Conservation (phyloP, 1,140 invertebrate genomes). For the Wiebesia pumilae region DNA sequence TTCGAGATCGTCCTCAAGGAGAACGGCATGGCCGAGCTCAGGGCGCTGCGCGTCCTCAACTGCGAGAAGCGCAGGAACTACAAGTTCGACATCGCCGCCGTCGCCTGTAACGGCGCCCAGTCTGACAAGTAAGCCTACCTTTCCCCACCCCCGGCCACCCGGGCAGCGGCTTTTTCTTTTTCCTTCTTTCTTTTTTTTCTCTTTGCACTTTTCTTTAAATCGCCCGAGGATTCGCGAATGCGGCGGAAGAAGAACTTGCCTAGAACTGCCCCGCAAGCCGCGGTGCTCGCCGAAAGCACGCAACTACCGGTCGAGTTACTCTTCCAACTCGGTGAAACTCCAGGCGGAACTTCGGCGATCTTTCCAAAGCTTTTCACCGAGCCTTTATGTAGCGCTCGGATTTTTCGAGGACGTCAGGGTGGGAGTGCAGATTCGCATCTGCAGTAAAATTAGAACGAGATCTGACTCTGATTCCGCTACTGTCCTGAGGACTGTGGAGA, state of each 20-base stretch:
- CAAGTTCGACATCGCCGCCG: slow-evolving; percentile 95
- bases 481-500: not conserved
- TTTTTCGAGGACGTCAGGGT: not conserved
- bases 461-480: not conserved
- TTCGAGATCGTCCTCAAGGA: slow-evolving; percentile 81
- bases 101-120: slow-evolving; percentile 89
- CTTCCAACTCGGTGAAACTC: not conserved
- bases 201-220: not conserved
- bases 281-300: not conserved
- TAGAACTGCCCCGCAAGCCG: not conserved
- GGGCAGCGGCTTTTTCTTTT: not conserved
- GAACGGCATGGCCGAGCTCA: slow-evolving; percentile 78
- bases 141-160: too few relatives aligned
- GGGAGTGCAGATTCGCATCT: not conserved
- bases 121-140: slow-evolving; percentile 83
- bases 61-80: slow-evolving; percentile 96
- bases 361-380: not conserved
- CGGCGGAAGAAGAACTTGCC: too few relatives aligned
- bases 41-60: slow-evolving; percentile 88
- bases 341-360: not conserved
- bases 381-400: not conserved
- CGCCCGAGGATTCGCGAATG: not conserved
- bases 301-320: not conserved
- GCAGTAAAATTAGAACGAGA: slow-evolving; percentile 11
- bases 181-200: not conserved